Conservation (phyloP, 2,113 vertebrate genomes). For the Megaceryle torquata region DNA sequence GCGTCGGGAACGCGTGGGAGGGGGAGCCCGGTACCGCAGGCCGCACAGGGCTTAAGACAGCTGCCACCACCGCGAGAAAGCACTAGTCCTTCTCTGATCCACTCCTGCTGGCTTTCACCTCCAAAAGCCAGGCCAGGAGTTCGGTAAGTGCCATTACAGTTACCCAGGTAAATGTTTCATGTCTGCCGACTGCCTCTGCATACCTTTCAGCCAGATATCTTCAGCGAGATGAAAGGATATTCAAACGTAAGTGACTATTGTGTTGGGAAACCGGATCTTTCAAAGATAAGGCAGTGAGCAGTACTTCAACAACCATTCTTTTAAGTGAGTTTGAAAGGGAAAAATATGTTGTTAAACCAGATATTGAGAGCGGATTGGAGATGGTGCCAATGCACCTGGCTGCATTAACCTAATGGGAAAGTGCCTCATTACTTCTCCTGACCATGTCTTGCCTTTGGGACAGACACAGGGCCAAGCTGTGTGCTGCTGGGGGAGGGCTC, state of each 20-base stretch:
- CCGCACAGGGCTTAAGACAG: not conserved
- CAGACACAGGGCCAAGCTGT: not conserved
- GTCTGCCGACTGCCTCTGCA: not conserved
- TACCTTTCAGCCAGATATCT: not conserved
- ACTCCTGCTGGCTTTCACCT: not conserved
- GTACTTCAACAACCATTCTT: not conserved
- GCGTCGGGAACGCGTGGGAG: not conserved
- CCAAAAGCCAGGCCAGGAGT: not conserved
- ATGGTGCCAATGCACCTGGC: not conserved
- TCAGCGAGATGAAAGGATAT: not conserved
- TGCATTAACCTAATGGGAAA: not conserved
- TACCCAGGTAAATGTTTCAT: not conserved
- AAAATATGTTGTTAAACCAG: not conserved
- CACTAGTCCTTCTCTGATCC: not conserved
- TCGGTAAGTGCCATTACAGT: not conserved
- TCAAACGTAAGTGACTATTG: not conserved
- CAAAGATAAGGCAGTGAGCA: not conserved
- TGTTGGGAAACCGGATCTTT: not conserved
- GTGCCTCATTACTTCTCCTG: not conserved
- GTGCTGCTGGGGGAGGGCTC: not conserved
- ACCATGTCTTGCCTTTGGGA: not conserved
- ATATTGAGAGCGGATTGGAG: not conserved
- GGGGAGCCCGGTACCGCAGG: not conserved
- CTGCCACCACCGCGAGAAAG: not conserved
- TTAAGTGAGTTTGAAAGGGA: not conserved